These are phyloP conservation scores for Apostichopus californicus DNA, from an alignment of 35 echinoderm and acorn worm genomes.

Conservation along the genomic window DNA sequence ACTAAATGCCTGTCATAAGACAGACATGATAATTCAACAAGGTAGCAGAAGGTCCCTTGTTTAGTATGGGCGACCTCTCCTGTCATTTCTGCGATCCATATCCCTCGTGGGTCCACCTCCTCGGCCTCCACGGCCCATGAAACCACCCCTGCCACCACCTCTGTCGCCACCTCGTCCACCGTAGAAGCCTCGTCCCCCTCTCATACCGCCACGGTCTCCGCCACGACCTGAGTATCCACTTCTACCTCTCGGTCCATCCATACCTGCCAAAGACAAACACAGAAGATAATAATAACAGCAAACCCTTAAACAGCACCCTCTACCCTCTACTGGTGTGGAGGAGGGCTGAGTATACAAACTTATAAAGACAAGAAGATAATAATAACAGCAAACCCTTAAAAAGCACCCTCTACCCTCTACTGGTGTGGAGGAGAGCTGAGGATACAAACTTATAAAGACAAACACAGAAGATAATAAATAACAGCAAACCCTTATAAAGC, in stretches of 20 bases:
- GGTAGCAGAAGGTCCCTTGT: not conserved
- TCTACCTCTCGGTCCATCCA: conserved; percentile 35
- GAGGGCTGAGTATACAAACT: not conserved
- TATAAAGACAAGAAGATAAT: not conserved
- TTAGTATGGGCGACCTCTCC: conserved; percentile 39
- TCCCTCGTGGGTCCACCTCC: conserved; percentile 45
- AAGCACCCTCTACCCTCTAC: too few relatives aligned
- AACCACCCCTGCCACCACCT: conserved; percentile 27
- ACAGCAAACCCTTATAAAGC: not conserved
- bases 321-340: not conserved
- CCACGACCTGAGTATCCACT: not conserved
- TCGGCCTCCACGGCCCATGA: conserved; percentile 30
- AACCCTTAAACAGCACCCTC: too few relatives aligned
- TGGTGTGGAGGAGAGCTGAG: not conserved
- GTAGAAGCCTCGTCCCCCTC: not conserved
- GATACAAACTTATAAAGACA: not conserved
- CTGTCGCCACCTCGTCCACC: not conserved
- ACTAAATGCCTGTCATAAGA: not conserved
- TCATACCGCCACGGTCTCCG: conserved; percentile 22
- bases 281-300: not conserved
- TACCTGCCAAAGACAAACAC: not conserved
- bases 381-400: not conserved
- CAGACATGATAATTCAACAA: not conserved
- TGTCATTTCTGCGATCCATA: conserved; percentile 32
- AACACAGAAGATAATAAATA: not conserved